Conservation (phyloP, 1,140 invertebrate genomes). For the Trachymyrmex cornetzi region DNA sequence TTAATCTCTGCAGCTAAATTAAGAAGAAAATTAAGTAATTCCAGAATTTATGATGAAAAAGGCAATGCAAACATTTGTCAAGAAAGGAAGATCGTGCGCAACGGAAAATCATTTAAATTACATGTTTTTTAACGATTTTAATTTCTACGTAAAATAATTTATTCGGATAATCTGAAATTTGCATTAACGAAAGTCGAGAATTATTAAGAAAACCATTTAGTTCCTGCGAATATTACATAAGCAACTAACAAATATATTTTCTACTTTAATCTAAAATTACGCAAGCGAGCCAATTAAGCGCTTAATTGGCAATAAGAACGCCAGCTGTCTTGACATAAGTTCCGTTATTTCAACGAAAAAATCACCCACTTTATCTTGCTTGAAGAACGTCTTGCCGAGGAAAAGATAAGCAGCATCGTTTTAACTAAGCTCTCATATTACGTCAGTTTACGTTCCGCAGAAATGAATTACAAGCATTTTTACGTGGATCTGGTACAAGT, state of each 20-base stretch:
- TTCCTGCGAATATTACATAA: constrained; percentile 7
- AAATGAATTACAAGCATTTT: constrained; percentile 20
- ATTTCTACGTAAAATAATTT: not conserved
- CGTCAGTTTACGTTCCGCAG: constrained; percentile 6
- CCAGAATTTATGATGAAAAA: not conserved
- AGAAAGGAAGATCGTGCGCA: not conserved
- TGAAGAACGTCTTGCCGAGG: not conserved
- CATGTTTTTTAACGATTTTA: not conserved
- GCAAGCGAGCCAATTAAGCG: constrained; percentile 45
- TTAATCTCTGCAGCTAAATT: not conserved
- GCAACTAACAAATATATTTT: constrained; percentile 31
- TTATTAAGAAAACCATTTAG: not conserved
- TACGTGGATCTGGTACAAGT: not conserved
- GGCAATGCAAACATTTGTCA: not conserved
- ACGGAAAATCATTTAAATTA: not conserved
- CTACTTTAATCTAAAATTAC: constrained; percentile 17
- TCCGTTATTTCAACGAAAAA: constrained; percentile 38
- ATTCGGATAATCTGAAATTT: not conserved
- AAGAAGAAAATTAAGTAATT: constrained; percentile 17
- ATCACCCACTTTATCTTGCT: constrained; percentile 49
- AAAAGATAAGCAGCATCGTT: constrained; percentile 34
- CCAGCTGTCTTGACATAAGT: constrained; percentile 19
- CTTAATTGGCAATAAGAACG: constrained; percentile 59
- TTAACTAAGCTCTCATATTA: constrained; percentile 51
- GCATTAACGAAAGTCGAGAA: not conserved